A percentile compares a stretch with the other conserved stretches of the same genome.
phyloP scores from a whole-genome alignment of 2,888 invertebrate genomes.

The Malacosoma neustria region DNA sequence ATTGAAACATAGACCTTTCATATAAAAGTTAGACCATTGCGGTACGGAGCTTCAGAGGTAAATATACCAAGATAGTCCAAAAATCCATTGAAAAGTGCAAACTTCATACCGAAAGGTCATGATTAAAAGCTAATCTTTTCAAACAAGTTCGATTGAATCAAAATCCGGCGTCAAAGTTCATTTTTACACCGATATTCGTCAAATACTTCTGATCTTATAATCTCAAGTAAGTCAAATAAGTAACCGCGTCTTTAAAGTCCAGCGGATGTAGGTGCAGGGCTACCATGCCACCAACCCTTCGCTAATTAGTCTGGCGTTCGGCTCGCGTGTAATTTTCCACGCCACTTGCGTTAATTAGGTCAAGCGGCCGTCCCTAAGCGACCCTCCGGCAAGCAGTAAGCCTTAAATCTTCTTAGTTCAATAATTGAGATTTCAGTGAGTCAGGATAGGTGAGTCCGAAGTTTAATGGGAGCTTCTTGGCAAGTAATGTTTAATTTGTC shows the following conservation, averaged over 20 bases:
- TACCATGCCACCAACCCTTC: slow-evolving; percentile 35
- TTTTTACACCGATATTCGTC: too few relatives aligned
- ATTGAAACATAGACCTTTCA: too few relatives aligned
- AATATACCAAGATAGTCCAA: too few relatives aligned
- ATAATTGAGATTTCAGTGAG: slow-evolving; percentile 4
- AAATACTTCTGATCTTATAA: too few relatives aligned
- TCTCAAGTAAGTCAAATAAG: too few relatives aligned
- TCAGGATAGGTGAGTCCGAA: neutral
- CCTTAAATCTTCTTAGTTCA: slow-evolving; percentile 14
- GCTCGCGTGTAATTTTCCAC: slow-evolving; percentile 56
- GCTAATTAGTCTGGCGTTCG: slow-evolving; percentile 47
- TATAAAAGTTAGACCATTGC: too few relatives aligned
- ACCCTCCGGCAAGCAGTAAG: slow-evolving; percentile 8
- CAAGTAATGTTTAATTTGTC: neutral
- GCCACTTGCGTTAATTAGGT: slow-evolving; percentile 61
- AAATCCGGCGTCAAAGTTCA: too few relatives aligned
- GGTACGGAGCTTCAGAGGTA: too few relatives aligned
- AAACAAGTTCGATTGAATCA: too few relatives aligned
- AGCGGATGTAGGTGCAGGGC: slow-evolving; percentile 11
- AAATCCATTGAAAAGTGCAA: too few relatives aligned
- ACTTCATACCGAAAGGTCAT: too few relatives aligned
- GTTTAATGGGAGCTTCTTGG: neutral
- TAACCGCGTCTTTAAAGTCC: neutral
- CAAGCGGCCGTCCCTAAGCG: slow-evolving; percentile 36
- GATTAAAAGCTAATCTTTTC: too few relatives aligned